These are phyloP conservation scores for Diarsia dahlii DNA, from an alignment of 2,888 invertebrate genomes.

Conservation along the genomic window DNA sequence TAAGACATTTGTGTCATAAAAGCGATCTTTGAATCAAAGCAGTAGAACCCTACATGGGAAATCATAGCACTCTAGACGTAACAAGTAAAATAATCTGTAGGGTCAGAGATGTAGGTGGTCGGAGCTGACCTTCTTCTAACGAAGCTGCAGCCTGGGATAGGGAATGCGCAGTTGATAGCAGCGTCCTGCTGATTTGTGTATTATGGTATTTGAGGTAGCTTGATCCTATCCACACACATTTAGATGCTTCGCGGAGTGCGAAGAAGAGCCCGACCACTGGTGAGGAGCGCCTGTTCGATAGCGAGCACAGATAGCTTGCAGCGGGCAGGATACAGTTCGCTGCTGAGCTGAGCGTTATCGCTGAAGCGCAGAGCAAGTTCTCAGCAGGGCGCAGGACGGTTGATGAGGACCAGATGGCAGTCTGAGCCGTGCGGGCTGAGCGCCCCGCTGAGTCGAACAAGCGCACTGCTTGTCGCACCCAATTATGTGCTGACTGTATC, in stretches of 20 bases:
- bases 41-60: slow-evolving; percentile 21
- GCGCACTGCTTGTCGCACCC: slow-evolving; percentile 10
- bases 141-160: slow-evolving; percentile 11
- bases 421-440: neutral
- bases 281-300: neutral
- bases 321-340: slow-evolving; percentile 20
- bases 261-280: slow-evolving; percentile 14
- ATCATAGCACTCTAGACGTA: slow-evolving; percentile 9
- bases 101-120: slow-evolving; percentile 11
- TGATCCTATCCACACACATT: neutral
- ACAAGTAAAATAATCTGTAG: slow-evolving; percentile 6
- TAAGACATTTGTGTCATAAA: neutral
- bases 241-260: slow-evolving; percentile 8
- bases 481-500: neutral
- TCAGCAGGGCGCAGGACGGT: slow-evolving; percentile 20
- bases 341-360: slow-evolving; percentile 23
- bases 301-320: neutral
- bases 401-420: slow-evolving; percentile 6
- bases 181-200: slow-evolving; percentile 6
- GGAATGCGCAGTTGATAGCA: neutral
- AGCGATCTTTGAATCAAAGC: slow-evolving; percentile 22
- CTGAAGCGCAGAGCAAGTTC: slow-evolving; percentile 22
- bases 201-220: neutral
- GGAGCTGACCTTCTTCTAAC: slow-evolving; percentile 27
- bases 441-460: neutral